These are phyloP conservation scores for Sarotherodon lohbergeri DNA, from an alignment of 2,113 vertebrate genomes.

Conservation along the genomic window DNA sequence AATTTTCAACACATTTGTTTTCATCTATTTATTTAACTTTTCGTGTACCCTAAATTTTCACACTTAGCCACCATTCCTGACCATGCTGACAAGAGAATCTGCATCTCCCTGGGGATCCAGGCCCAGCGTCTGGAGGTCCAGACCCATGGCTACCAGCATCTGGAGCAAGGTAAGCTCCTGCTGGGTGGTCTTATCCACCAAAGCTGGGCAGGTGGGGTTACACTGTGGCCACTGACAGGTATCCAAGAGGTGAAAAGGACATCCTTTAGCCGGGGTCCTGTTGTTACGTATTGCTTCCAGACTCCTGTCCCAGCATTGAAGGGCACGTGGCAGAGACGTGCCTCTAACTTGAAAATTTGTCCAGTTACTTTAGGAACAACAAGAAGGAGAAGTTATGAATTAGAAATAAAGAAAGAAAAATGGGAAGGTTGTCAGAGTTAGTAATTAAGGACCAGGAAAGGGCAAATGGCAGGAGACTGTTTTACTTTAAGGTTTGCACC, in stretches of 20 bases:
- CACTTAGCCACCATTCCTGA: constrained; percentile 75
- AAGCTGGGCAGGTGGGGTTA: constrained; percentile 79
- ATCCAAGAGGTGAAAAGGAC: constrained; percentile 78
- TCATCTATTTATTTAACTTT: neutral
- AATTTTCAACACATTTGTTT: constrained; percentile 16
- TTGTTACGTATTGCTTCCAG: constrained; percentile 73
- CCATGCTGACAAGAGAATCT: constrained; percentile 59
- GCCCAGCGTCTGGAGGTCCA: constrained; percentile 74
- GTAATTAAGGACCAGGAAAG: neutral
- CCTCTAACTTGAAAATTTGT: constrained; percentile 76
- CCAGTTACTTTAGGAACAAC: constrained; percentile 70
- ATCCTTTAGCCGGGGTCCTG: constrained; percentile 71
- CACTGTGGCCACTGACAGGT: constrained; percentile 79
- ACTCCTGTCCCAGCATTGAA: constrained; percentile 82
- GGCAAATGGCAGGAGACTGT: neutral
- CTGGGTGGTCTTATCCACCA: constrained; percentile 72
- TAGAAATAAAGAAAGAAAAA: neutral
- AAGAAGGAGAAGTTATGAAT: neutral
- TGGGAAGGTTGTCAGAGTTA: neutral
- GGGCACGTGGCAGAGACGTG: constrained; percentile 71
- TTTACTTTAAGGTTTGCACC: neutral
- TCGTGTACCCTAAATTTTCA: neutral
- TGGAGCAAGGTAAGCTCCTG: constrained; percentile 78
- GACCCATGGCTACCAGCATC: constrained; percentile 74
- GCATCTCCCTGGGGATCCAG: constrained; percentile 66